Evolutionary conservation across 2,888 invertebrate species (phyloP).

Genomic region (Omphaloscelis lunosa): DNA sequence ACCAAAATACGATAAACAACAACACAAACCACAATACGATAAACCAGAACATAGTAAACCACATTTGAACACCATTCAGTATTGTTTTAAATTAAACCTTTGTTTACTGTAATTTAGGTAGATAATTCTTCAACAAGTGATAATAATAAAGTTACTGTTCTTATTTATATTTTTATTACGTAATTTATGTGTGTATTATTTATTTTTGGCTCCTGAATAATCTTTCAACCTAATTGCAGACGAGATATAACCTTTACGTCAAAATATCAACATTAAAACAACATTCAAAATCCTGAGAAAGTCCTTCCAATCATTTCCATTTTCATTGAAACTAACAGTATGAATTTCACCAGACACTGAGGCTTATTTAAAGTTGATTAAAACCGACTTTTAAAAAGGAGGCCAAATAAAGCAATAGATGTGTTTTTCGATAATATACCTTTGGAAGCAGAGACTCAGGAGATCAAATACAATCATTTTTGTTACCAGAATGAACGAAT

Average conservation of each 20-base stretch:
- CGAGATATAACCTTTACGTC: not conserved
- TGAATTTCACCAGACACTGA: not conserved
- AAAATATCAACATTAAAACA: not conserved
- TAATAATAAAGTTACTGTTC: constrained; percentile 49
- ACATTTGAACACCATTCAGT: constrained; percentile 50
- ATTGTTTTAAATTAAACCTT: constrained; percentile 38
- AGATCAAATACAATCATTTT: not conserved
- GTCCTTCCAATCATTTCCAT: not conserved
- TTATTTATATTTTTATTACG: constrained; percentile 55
- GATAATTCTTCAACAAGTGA: constrained; percentile 30
- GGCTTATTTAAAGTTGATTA: too few relatives aligned
- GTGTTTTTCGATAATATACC: not conserved
- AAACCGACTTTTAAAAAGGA: not conserved
- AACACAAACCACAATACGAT: constrained; percentile 19
- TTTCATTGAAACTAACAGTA: not conserved
- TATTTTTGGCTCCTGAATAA: constrained; percentile 9
- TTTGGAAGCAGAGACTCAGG: too few relatives aligned
- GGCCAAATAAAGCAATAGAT: not conserved
- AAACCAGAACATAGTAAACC: constrained; percentile 38
- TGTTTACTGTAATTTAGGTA: constrained; percentile 43
- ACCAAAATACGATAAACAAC: constrained; percentile 12
- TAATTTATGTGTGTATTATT: constrained; percentile 46
- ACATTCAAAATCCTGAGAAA: not conserved
- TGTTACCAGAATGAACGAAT: not conserved
- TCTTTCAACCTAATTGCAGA: not conserved